Conservation (phyloP, 2,888 invertebrate species). For the Brachyptera risi region DNA sequence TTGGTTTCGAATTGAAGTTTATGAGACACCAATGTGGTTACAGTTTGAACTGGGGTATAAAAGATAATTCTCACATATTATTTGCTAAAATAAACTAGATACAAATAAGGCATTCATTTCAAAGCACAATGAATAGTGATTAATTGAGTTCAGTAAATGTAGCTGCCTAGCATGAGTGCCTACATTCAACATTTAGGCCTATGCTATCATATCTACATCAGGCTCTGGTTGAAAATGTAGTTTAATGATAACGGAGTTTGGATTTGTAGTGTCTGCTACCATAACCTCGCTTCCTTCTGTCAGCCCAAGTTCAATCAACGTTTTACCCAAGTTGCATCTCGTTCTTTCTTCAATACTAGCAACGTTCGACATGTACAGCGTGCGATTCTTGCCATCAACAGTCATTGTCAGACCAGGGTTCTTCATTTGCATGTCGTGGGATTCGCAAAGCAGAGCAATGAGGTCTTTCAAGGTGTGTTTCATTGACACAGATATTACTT, state of each 20-base stretch:
- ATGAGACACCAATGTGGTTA: no score
- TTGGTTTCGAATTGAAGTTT: no score
- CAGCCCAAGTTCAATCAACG: slow-evolving; percentile 79
- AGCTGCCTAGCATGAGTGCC: no score
- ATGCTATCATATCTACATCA: not conserved
- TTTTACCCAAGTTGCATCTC: slow-evolving; percentile 81
- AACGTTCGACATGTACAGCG: slow-evolving; percentile 89
- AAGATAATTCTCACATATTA: no score
- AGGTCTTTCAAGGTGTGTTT: slow-evolving; percentile 70
- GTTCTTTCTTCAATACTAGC: slow-evolving; percentile 89
- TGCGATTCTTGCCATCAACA: slow-evolving; percentile 80
- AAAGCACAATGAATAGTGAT: no score
- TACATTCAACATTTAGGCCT: no score
- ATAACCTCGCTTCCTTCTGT: slow-evolving; percentile 82
- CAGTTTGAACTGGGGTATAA: no score
- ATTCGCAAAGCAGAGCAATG: slow-evolving; percentile 73
- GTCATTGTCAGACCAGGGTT: slow-evolving; percentile 82
- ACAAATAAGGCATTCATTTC: no score
- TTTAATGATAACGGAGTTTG: slow-evolving; percentile 41
- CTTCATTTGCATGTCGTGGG: slow-evolving; percentile 81
- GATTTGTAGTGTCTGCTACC: slow-evolving; percentile 89
- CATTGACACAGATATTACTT: slow-evolving; percentile 39
- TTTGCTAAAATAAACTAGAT: no score
- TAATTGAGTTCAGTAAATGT: no score
- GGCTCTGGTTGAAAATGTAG: not conserved